A percentile compares a stretch with the other conserved stretches of the same genome.
phyloP scores from a whole-genome alignment of 1,140 invertebrate genomes.

The Planococcus citri region DNA sequence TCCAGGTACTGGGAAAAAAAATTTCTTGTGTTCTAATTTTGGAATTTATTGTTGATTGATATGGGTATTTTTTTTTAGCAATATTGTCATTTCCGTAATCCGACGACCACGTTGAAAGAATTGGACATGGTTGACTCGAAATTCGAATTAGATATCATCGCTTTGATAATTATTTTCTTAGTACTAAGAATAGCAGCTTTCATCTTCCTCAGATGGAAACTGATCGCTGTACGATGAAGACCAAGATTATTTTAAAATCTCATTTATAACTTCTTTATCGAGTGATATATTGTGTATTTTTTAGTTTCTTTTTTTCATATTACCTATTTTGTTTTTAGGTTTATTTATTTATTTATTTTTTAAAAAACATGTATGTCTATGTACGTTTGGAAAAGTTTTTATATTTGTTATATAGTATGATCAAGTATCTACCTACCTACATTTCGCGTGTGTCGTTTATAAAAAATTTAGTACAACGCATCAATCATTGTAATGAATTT shows the following conservation, averaged over 20 bases:
- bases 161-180: slow-evolving; percentile 75
- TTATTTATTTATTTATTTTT: slow-evolving; percentile 5
- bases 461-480: not conserved
- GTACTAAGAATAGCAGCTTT: slow-evolving; percentile 75
- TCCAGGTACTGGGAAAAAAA: slow-evolving; percentile 32
- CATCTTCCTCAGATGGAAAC: slow-evolving; percentile 81
- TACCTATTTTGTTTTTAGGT: not conserved
- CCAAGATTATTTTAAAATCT: slow-evolving; percentile 57
- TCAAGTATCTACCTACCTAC: too few relatives aligned
- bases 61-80: slow-evolving; percentile 30
- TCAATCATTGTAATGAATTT: not conserved
- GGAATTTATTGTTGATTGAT: not conserved
- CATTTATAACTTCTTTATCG: slow-evolving; percentile 34
- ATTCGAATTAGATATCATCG: slow-evolving; percentile 65
- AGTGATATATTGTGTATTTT: not conserved
- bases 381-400: not conserved
- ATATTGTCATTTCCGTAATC: slow-evolving; percentile 86
- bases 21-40: not conserved
- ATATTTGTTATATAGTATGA: not conserved
- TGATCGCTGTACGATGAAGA: slow-evolving; percentile 30
- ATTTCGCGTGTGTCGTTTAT: too few relatives aligned
- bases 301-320: not conserved
- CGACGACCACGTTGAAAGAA: slow-evolving; percentile 78
- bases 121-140: slow-evolving; percentile 66
- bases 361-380: too few relatives aligned